Conservation (phyloP, 2,113 vertebrate species). For the Polypterus senegalus region DNA sequence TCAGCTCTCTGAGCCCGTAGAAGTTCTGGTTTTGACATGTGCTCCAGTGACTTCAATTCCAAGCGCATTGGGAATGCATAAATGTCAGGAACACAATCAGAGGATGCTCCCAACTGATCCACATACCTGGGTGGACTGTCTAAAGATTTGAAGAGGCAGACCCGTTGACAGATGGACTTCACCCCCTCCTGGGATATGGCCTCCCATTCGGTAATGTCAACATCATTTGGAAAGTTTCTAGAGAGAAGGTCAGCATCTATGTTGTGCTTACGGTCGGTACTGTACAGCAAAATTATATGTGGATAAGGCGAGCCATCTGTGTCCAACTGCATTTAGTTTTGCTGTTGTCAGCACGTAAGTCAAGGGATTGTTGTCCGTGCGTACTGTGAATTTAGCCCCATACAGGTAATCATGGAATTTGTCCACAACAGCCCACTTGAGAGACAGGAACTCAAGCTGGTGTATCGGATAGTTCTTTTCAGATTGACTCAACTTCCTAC, state of each 20-base stretch:
- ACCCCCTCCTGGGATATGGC: not conserved
- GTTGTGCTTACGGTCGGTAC: not conserved
- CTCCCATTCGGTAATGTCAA: not conserved
- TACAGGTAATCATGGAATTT: too few relatives aligned
- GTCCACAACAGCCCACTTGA: too few relatives aligned
- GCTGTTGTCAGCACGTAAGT: not conserved
- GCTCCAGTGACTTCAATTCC: not conserved
- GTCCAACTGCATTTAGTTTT: slow-evolving; percentile 5
- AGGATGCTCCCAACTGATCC: not conserved
- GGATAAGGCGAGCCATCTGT: not conserved
- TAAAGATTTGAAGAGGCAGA: not conserved
- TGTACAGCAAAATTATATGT: slow-evolving; percentile 5
- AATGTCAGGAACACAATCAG: not conserved
- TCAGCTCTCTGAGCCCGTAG: not conserved
- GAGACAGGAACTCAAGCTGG: too few relatives aligned
- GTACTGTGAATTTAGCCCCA: not conserved
- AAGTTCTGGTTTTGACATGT: not conserved
- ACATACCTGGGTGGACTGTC: not conserved
- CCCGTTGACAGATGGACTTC: not conserved
- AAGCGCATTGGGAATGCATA: not conserved
- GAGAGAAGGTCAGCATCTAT: slow-evolving; percentile 10
- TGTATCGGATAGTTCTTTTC: too few relatives aligned
- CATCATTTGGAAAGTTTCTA: not conserved
- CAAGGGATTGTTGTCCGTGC: not conserved
- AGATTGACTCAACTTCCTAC: too few relatives aligned